phyloP scores from a whole-genome alignment of 2,888 invertebrate species.

The Drosophila basisetae region DNA sequence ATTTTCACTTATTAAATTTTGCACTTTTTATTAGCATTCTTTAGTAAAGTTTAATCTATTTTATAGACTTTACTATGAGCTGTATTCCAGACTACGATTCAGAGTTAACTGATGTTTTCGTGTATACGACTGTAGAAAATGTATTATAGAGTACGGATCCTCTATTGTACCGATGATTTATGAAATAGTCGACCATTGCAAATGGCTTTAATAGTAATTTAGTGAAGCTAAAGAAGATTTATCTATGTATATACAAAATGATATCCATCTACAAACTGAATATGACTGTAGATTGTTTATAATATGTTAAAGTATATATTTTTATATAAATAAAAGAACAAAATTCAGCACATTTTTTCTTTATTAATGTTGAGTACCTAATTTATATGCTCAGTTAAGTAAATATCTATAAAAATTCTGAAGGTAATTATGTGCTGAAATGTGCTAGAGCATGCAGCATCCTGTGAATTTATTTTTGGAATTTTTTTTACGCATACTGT shows the following conservation, averaged over 20 bases:
- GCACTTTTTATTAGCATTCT: not conserved
- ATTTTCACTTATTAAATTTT: not conserved
- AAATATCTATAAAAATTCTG: constrained; percentile 41
- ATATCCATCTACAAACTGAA: not conserved
- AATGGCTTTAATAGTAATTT: not conserved
- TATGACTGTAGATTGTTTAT: not conserved
- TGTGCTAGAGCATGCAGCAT: constrained; percentile 61
- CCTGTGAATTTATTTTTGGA: constrained; percentile 49
- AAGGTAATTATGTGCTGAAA: constrained; percentile 74
- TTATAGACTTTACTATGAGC: not conserved
- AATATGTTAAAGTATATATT: not conserved
- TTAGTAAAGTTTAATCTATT: not conserved
- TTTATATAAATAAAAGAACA: not conserved
- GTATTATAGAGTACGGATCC: not conserved
- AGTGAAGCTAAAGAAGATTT: not conserved
- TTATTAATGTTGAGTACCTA: constrained; percentile 45
- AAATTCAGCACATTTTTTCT: constrained; percentile 18
- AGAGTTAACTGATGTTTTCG: not conserved
- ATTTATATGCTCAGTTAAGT: constrained; percentile 43
- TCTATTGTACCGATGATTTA: not conserved
- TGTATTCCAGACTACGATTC: not conserved
- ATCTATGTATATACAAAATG: not conserved
- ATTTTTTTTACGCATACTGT: not conserved
- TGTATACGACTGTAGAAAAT: too few relatives aligned
- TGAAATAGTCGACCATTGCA: not conserved